Conservation (phyloP, 2,797 vertebrate species). For the Pangasius mekongensis region DNA sequence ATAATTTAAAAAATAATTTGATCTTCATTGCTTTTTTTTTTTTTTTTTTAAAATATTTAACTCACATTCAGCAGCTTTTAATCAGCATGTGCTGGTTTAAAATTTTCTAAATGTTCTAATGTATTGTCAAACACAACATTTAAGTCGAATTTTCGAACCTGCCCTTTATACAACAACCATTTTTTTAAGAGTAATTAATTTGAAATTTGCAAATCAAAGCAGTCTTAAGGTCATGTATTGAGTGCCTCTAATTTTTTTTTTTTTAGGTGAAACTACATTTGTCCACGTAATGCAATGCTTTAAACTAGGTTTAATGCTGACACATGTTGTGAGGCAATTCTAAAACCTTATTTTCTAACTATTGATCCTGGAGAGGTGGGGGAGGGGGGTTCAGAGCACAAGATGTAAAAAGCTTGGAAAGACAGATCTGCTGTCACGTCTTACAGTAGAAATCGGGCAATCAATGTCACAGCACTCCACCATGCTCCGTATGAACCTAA, state of each 20-base stretch:
- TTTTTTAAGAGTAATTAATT: not conserved
- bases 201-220: conserved; percentile 57
- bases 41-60: not conserved
- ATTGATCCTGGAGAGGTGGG: conserved; percentile 65
- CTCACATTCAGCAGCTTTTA: conserved; percentile 39
- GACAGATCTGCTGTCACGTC: conserved; percentile 72
- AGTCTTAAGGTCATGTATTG: conserved; percentile 42
- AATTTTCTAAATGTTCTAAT: not conserved
- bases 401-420: conserved; percentile 71
- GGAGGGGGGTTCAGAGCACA: conserved; percentile 22
- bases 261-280: conserved; percentile 34
- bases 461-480: conserved; percentile 67
- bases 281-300: conserved; percentile 45
- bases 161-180: not conserved
- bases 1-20: conserved; percentile 55
- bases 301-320: conserved; percentile 42
- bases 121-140: not conserved
- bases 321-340: conserved; percentile 61
- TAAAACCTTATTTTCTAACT: conserved; percentile 73
- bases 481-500: conserved; percentile 62
- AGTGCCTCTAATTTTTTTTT: conserved; percentile 35
- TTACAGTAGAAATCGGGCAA: conserved; percentile 73
- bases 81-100: conserved; percentile 18
- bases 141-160: not conserved
- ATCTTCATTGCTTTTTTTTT: conserved; percentile 33